Conservation (phyloP, 53 echinoderm and acorn worm species). For the Apostichopus leukothele region DNA sequence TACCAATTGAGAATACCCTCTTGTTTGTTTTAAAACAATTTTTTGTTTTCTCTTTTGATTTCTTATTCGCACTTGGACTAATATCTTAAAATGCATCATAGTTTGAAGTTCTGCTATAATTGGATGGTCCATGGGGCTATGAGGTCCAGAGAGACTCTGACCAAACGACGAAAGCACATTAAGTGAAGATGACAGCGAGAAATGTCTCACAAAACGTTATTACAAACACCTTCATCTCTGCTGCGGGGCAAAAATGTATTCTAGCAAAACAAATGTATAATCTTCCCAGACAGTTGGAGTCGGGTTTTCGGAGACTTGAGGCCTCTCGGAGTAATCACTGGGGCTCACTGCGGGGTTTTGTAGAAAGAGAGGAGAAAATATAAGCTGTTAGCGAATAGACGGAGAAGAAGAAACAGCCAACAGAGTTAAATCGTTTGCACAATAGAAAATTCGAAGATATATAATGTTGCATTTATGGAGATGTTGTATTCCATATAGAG, state of each 20-base stretch:
- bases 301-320: not conserved
- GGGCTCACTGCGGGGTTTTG: not conserved
- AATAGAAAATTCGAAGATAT: too few species aligned
- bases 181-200: not conserved
- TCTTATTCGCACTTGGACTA: too few species aligned
- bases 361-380: too few species aligned
- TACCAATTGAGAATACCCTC: constrained; percentile 3
- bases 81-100: too few species aligned
- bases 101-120: constrained; percentile 3
- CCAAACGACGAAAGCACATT: constrained; percentile 22
- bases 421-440: too few species aligned
- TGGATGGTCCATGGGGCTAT: constrained; percentile 30
- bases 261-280: constrained; percentile 30
- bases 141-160: constrained; percentile 16
- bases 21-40: not conserved
- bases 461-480: too few species aligned
- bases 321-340: constrained; percentile 5
- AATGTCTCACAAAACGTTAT: constrained; percentile 16
- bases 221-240: constrained; percentile 12
- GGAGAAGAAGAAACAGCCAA: too few species aligned
- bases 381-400: too few species aligned
- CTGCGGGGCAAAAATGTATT: not conserved
- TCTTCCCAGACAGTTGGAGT: constrained; percentile 36
- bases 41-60: not conserved
- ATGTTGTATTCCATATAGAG: too few species aligned